Percentiles rank a stretch among this genome's conserved stretches.
phyloP scores from a whole-genome alignment of 2,888 invertebrate species.

The Lasius platythorax region DNA sequence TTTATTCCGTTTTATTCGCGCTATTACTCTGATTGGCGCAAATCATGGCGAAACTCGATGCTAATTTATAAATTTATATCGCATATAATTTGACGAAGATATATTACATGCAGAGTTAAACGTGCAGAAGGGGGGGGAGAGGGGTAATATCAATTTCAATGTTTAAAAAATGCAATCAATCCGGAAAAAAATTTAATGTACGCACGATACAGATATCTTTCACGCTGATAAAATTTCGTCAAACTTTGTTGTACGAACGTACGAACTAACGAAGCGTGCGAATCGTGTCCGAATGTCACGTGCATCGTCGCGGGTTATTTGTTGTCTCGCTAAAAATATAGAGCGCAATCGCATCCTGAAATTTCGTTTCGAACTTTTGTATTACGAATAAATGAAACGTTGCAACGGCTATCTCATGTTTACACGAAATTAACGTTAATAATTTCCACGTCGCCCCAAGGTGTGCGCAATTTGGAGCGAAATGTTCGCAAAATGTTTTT shows the following conservation, averaged over 20 bases:
- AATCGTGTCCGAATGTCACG: constrained; percentile 28
- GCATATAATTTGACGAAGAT: background rate
- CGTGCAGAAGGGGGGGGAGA: no score
- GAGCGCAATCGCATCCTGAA: constrained; percentile 42
- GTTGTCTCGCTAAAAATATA: constrained; percentile 39
- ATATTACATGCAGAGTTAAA: constrained; percentile 12
- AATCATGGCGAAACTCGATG: background rate
- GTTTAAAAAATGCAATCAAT: background rate
- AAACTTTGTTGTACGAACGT: constrained; percentile 12
- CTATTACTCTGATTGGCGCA: background rate
- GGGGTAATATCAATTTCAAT: background rate
- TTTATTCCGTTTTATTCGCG: background rate
- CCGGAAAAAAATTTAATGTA: background rate
- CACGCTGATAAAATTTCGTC: constrained; percentile 27
- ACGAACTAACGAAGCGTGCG: background rate
- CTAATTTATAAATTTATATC: constrained; percentile 26
- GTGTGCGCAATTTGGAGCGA: background rate
- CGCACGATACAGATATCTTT: constrained; percentile 14
- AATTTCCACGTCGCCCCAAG: constrained; percentile 21
- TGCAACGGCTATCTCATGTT: constrained; percentile 25
- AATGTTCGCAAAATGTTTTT: constrained; percentile 20
- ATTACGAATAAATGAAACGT: constrained; percentile 32
- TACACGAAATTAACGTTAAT: constrained; percentile 36
- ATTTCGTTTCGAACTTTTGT: constrained; percentile 48
- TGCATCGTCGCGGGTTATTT: constrained; percentile 12